Percentiles rank a stretch among this genome's conserved stretches.
Evolutionary conservation across 64 coral and sea anemone genomes (phyloP).

Genomic region (Montipora sp.): DNA sequence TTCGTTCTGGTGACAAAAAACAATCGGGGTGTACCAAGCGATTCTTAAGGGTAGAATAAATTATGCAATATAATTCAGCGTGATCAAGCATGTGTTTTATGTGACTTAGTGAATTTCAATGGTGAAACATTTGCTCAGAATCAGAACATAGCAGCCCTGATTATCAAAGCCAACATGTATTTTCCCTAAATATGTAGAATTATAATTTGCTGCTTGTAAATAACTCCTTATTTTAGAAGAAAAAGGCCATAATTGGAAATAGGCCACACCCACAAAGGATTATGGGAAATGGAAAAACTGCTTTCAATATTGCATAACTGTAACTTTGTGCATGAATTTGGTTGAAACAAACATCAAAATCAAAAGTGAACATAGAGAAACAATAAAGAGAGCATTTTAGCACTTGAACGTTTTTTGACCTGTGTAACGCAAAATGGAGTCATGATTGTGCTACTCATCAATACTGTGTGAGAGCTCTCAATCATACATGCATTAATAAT

Average conservation of each 20-base stretch:
- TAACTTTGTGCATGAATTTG: constrained; percentile 7
- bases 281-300: background rate
- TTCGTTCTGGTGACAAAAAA: no score
- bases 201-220: background rate
- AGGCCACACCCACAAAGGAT: constrained; percentile 32
- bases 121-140: background rate
- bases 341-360: constrained; percentile 5
- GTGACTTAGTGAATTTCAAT: background rate
- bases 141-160: no score
- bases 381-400: no score
- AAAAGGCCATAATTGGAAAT: constrained; percentile 6
- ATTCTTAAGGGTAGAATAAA: no score
- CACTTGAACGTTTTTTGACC: background rate
- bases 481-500: no score
- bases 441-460: constrained; percentile 38
- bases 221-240: background rate
- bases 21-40: no score
- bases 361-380: background rate
- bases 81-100: no score
- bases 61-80: no score
- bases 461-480: no score
- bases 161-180: background rate
- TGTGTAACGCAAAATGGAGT: constrained; percentile 46
- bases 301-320: background rate
- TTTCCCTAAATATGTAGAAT: constrained; percentile 1